These are phyloP conservation scores for Mormyrus iriodes DNA, from an alignment of 2,113 vertebrate species.

Conservation along the genomic window DNA sequence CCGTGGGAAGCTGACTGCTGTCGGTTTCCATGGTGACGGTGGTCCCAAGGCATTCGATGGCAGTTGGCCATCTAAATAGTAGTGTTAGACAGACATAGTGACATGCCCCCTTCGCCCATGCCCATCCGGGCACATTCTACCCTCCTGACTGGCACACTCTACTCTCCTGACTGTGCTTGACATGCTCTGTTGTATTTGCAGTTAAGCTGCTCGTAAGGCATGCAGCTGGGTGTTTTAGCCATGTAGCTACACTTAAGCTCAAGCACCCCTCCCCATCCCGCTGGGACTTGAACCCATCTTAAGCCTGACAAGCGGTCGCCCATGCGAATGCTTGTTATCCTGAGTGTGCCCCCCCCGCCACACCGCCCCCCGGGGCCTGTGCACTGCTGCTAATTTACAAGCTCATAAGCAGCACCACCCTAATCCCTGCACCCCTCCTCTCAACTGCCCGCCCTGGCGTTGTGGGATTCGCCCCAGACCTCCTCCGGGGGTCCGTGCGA, in stretches of 20 bases:
- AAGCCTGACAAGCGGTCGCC: neutral
- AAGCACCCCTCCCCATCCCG: neutral
- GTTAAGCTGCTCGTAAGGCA: neutral
- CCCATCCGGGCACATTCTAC: constrained; percentile 48
- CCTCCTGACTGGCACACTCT: constrained; percentile 51
- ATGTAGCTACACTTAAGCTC: neutral
- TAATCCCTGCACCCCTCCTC: neutral
- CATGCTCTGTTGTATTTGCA: neutral
- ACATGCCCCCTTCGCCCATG: constrained; percentile 45
- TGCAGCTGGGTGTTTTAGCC: neutral
- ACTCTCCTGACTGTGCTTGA: constrained; percentile 49
- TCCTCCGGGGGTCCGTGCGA: neutral
- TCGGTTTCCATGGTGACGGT: constrained; percentile 57
- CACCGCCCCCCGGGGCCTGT: neutral
- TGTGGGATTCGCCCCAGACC: neutral
- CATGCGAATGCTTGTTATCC: no score
- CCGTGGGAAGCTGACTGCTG: constrained; percentile 60
- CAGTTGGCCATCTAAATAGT: constrained; percentile 41
- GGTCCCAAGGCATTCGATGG: constrained; percentile 46
- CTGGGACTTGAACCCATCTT: neutral
- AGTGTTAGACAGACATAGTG: constrained; percentile 46
- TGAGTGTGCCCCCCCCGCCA: neutral
- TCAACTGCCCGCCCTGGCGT: neutral
- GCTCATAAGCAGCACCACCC: neutral
- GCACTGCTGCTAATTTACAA: neutral